Evolutionary conservation across 2,113 vertebrate genomes (phyloP), one percentile per base, ranked within the genome.

Genomic region (Meles meles): DNA sequence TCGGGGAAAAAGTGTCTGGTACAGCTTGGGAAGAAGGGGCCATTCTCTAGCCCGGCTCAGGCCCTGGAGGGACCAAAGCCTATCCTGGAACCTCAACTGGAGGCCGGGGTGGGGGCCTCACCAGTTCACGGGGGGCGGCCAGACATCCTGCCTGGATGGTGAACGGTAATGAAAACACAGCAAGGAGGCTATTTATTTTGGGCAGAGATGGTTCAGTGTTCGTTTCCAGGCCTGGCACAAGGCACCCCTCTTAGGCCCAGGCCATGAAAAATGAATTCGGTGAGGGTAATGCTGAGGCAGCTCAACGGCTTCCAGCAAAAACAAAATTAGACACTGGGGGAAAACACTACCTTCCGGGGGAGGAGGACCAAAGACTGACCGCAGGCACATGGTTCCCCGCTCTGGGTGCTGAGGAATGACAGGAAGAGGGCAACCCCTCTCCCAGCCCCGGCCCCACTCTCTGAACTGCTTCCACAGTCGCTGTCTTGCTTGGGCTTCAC

Each of bases 261-360:
- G 76, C 97, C 95, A 95, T 98, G 96, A 96, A 97, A 97, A 97
- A 97, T 91, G 97, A 88, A 97, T 97, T 93, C 94, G 89, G 96
- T 97, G 82, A 97, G 71, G 55, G 79, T 0, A 89, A 57, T 96
- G 98, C 98, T 97, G 97, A 98, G 97, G 84, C 96, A 93, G 98
- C 94, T 44, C 71, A 7, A 47, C 0, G 0, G 37, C 87, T 93
- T 98, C 97, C 97, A 98, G 97, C 85, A 96, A 92, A 97, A 97
- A 97, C 37, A 98, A 1, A 83, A 90, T 88, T 57, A 82, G 61
- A 57, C 67, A 49, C 55, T 29, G 76, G 76, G 37, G 39, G 29
- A 11, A 31, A 80, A 17, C 31, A 27, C n/a, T 0, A 44, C 79
- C 61, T 90, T 85, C 93, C 86, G 57, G 49, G 74, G 1, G 20